phyloP scores from a whole-genome alignment of 2,797 vertebrate genomes.

The Hafferia zeledoni region DNA sequence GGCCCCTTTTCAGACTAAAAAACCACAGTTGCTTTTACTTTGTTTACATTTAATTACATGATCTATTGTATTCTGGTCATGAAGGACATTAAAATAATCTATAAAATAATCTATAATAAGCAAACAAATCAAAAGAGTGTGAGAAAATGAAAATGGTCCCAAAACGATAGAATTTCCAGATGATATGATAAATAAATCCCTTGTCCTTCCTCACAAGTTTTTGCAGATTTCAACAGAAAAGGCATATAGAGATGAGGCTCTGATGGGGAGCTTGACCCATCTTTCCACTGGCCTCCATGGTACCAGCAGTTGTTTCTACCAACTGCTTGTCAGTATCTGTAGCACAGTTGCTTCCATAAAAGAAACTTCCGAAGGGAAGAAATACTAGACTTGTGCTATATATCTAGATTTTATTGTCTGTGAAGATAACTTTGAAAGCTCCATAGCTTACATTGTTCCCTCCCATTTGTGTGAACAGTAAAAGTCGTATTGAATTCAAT shows the following conservation, averaged over 20 bases:
- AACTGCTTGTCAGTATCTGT: not conserved
- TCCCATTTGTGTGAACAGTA: not conserved
- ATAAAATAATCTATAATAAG: no score
- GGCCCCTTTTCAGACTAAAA: constrained; percentile 28
- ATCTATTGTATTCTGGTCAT: constrained; percentile 13
- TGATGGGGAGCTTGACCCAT: not conserved
- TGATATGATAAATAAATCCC: constrained; percentile 6
- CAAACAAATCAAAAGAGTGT: not conserved
- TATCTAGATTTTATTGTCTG: not conserved
- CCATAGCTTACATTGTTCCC: not conserved
- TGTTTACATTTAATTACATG: constrained; percentile 22
- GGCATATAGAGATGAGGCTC: not conserved
- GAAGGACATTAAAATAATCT: not conserved
- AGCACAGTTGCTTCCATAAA: not conserved
- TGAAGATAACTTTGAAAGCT: not conserved
- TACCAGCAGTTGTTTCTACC: not conserved
- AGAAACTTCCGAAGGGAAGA: not conserved
- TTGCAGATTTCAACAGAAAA: constrained; percentile 1
- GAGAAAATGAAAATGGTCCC: not conserved
- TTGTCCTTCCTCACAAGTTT: not conserved
- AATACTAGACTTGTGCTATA: not conserved
- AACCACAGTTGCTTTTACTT: not conserved
- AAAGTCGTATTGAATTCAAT: not conserved
- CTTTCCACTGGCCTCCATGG: not conserved
- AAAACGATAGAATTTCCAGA: not conserved